phyloP scores from a whole-genome alignment of 2,113 vertebrate species.

The Tyrannus savana region DNA sequence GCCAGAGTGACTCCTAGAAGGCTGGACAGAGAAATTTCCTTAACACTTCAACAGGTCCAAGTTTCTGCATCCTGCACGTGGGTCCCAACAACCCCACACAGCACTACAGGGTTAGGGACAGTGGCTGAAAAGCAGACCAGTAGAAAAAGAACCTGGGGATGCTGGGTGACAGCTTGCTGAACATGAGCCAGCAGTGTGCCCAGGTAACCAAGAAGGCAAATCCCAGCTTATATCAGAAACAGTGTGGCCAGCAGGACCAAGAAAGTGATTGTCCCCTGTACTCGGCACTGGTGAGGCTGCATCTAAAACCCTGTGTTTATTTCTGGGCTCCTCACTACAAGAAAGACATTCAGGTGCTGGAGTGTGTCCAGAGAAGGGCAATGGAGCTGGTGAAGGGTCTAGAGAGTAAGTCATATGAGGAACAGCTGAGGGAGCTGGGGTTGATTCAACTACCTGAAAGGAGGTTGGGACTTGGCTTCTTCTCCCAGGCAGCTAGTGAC shows the following conservation, averaged over 20 bases:
- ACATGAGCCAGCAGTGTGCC: neutral
- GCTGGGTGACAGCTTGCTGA: neutral
- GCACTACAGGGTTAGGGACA: neutral
- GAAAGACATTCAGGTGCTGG: neutral
- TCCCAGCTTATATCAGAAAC: neutral
- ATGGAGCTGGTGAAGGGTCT: neutral
- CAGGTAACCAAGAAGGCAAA: neutral
- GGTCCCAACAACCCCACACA: neutral
- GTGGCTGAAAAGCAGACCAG: neutral
- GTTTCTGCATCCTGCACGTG: neutral
- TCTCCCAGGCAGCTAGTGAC: neutral
- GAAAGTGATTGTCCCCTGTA: neutral
- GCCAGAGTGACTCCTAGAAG: neutral
- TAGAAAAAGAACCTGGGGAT: neutral
- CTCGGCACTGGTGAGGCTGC: neutral
- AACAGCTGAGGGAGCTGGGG: neutral
- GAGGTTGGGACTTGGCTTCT: rapidly evolving
- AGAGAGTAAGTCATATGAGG: neutral
- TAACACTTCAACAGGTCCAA: neutral
- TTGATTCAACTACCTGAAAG: neutral
- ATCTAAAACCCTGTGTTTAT: neutral
- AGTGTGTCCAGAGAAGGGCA: neutral
- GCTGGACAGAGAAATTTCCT: neutral
- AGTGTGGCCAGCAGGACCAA: neutral
- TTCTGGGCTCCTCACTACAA: neutral